Base-by-base conservation (phyloP, 2,888 invertebrate genomes). In the Tridacna crocea region DNA sequence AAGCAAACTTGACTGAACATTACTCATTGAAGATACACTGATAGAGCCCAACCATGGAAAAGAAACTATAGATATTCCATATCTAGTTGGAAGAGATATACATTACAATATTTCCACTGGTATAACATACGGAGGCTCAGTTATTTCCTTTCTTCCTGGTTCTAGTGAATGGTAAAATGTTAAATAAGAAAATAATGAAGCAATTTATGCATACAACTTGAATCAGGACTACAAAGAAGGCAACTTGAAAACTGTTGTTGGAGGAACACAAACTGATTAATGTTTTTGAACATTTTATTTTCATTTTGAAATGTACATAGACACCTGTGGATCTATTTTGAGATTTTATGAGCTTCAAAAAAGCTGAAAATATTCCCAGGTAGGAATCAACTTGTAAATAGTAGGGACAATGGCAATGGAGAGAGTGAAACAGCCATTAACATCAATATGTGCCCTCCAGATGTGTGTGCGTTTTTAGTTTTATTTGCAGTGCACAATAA, bases 131-230 rank as follows among this genome's bases (percentile, higher is more conserved):
- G 12, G 22, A 24, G 65, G 65, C 12, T 12, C 51, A 12, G 81
- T 81, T 15, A 77, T 81, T 19, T 68, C 48, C 36, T 46, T 81
- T 26, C 77, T 81, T 12, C 81, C 77, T 15, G 81, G 81, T 27
- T 81, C 77, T 66, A 46, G 47, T 12, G 74, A 77, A 19, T 81
- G 81, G 81, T 81, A 81, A 22, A 81, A 81, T 61, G 47, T 74
- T 8, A 65, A 74, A 60, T 77, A 81, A 66, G 70, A 77, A 27
- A 60, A 60, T 66, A 77, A 81, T 61, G 58, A 51, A 47, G 73
- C 74, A 47, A 65, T 81, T 46, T 81, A 77, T 77, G 73, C 70
- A 17, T 80, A 66, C 46, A 79, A 79, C 60, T 75, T 79, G 60
- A 47, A 48, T n/a, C 48, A 68, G 24, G 79, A 79, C 27, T 73